Base-by-base conservation (phyloP, 1,140 invertebrate species). In the Lepeophtheirus salmonis region DNA sequence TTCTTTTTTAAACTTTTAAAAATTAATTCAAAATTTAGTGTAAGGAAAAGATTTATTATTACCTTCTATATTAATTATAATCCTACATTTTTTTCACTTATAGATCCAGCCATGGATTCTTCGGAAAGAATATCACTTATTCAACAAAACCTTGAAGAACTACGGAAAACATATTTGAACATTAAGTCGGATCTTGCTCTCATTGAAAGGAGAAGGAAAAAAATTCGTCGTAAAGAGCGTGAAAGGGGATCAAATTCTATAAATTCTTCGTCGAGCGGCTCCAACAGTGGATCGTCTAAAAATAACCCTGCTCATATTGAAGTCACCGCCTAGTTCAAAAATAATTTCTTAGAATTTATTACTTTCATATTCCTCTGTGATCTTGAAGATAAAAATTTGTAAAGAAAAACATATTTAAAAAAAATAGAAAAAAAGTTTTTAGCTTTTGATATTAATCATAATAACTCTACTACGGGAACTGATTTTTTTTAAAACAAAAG, bases 81-180 rank as follows among this genome's bases (percentile, higher is more conserved):
- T 41, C 17, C 10, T 20, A 56, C 23, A 26, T 25, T 6, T 52
- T 20, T 51, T 24, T 60, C 1, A 2, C 10, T 53, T 53, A 17
- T 53, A 61, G 59, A 61, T 22, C 22, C 49, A 17, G 22, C 13
- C 1, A 61, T 61, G 59, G 21, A 52, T 26, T 61, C 59, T 13
- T 20, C 17, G 12, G 59, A n/a, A n/a, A 1, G 59, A 23, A 53
- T 61, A 20, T n/a, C 21, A 18, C 16, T 54, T 3, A 16, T 61
- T 12, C 59, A 61, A 18, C 14, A 22, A 23, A 25, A 20, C 16
- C 16, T 61, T 14, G 51, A 61, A 14, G 23, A 53, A 16, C 50
- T 61, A 6, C 59, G 59, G 18, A 61, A 61, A 21, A 53, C 59
- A 1, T 61, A 61, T 13, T 22, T 55, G 59, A 56, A 18, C 18